Percentiles rank a stretch among this genome's conserved stretches.
Conservation (phyloP, 2,888 invertebrate species). For the Eupithecia insigniata region DNA sequence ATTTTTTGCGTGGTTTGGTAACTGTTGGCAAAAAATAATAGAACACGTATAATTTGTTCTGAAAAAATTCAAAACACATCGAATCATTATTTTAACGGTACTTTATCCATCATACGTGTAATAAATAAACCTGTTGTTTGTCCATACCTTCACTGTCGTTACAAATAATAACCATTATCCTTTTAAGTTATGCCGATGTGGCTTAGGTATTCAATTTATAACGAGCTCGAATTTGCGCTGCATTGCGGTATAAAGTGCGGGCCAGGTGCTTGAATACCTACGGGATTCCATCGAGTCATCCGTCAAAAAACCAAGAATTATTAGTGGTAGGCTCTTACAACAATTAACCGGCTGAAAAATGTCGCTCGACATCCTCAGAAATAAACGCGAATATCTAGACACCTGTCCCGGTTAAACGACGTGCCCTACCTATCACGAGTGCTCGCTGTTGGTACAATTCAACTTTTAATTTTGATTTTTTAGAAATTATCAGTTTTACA, state of each 20-base stretch:
- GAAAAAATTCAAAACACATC: neutral
- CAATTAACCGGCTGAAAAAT: conserved; percentile 79
- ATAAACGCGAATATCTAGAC: conserved; percentile 61
- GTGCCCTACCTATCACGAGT: conserved; percentile 56
- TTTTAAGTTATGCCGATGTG: conserved; percentile 31
- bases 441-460: conserved; percentile 47
- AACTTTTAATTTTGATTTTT: neutral
- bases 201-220: conserved; percentile 37
- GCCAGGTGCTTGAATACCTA: conserved; percentile 67
- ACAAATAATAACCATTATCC: conserved; percentile 28
- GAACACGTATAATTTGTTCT: conserved; percentile 10
- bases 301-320: conserved; percentile 73
- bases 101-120: neutral
- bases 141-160: conserved; percentile 10
- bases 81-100: neutral
- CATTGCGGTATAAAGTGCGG: conserved; percentile 49
- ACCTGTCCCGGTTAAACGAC: conserved; percentile 63
- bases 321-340: conserved; percentile 59
- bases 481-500: neutral
- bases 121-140: conserved; percentile 15
- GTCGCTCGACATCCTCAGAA: conserved; percentile 73
- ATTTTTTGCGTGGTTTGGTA: conserved; percentile 40
- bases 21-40: conserved; percentile 23
- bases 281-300: conserved; percentile 63
- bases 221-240: conserved; percentile 49